A percentile compares a stretch with the other conserved stretches of the same genome.
phyloP scores from a whole-genome alignment of 2,888 invertebrate species.

The Hofmannophila pseudospretella region DNA sequence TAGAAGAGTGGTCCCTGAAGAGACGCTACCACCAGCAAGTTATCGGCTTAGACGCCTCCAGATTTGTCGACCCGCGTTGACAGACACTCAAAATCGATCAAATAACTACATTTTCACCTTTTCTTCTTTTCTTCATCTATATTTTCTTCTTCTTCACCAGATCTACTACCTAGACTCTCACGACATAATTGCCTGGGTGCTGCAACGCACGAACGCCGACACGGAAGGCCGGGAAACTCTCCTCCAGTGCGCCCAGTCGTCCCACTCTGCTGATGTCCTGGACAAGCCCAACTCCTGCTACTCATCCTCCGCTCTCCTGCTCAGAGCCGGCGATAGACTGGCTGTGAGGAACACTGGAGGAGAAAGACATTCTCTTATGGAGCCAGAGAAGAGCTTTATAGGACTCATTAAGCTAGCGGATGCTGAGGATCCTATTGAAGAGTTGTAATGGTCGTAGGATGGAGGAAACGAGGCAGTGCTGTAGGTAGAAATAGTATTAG shows the following conservation, averaged over 20 bases:
- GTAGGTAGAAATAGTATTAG: too few species aligned
- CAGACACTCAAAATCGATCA: too few species aligned
- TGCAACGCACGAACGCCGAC: constrained; percentile 77
- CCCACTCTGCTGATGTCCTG: constrained; percentile 71
- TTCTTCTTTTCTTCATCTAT: too few species aligned
- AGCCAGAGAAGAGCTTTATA: constrained; percentile 88
- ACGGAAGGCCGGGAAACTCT: constrained; percentile 78
- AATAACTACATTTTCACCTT: too few species aligned
- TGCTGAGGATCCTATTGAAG: constrained; percentile 54
- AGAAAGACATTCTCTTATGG: constrained; percentile 82
- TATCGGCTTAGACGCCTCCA: too few species aligned
- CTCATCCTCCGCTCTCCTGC: constrained; percentile 82
- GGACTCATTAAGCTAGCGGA: constrained; percentile 87
- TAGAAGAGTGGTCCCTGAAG: too few species aligned
- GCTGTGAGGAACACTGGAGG: constrained; percentile 84
- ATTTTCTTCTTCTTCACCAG: constrained; percentile 58
- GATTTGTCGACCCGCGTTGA: too few species aligned
- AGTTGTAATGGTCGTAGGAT: constrained; percentile 41
- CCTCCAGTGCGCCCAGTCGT: constrained; percentile 85
- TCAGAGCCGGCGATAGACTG: constrained; percentile 81
- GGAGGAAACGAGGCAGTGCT: too few species aligned
- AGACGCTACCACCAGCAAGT: too few species aligned
- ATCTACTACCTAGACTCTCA: constrained; percentile 88
- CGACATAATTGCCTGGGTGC: constrained; percentile 85
- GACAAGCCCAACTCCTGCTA: constrained; percentile 86